Evolutionary conservation across 2,113 vertebrate genomes (phyloP), one percentile per base, ranked within the genome.

Genomic region (Atherinomorus stipes): DNA sequence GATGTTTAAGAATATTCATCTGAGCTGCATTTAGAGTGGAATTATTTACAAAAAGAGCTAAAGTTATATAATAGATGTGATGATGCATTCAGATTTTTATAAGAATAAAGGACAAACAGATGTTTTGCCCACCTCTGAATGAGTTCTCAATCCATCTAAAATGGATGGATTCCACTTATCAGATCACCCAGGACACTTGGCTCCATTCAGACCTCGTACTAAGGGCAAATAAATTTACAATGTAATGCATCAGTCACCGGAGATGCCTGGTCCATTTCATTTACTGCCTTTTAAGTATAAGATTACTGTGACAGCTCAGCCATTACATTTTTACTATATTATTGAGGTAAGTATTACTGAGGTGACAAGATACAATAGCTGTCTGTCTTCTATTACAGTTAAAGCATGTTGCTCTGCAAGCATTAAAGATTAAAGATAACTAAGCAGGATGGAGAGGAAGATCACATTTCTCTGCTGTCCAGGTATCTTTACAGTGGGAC

Each of bases 401-500:
- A 13, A 25, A 66, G 23, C 26, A 63, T 34, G 25, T 67, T 47
- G 56, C 26, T 77, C 37, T 22, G 31, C n/a, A 28, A 13, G 49
- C 54, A 67, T 76, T 49, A 62, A 72, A 84, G 51, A 71, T 59
- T 45, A 26, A 64, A 60, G 63, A 64, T 23, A 26, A 49, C 37
- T 9, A n/a, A 59, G 38, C 10, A 38, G 16, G 45, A 57, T 5
- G 44, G 18, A 26, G 47, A 21, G 15, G 16, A 3, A 1, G 75
- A 42, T 80, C 38, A 7, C 10, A 50, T 74, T 77, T 80, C 76
- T 8, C 28, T 60, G 51, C 21, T 70, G 58, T 38, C n/a, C 45
- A 18, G 50, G 59, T 66, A 71, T 76, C 59, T 69, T 76, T 34
- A 63, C 60, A 60, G 64, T 5, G 10, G 72, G 75, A 81, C 68